Evolutionary conservation across 37 sponge, comb jelly and placozoan species (phyloP).

Genomic region (Amphimedon queenslandica): DNA sequence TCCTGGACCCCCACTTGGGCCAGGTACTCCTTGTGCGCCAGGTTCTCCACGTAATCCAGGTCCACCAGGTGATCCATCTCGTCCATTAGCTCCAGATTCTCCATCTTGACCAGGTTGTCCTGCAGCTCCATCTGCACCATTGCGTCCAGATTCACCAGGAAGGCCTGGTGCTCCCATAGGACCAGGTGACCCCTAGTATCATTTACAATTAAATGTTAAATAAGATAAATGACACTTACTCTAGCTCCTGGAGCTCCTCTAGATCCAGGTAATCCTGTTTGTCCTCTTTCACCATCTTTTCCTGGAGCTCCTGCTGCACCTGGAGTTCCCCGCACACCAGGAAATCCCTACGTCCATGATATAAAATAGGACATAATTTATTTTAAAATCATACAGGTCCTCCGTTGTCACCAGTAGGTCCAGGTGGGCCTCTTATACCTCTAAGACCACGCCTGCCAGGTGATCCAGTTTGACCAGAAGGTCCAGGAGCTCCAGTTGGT

Average conservation of each 20-base stretch:
- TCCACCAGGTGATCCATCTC: constrained; percentile 29
- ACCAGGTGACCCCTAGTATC: neutral
- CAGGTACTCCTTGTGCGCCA: constrained; percentile 48
- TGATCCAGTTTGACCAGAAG: constrained; percentile 4
- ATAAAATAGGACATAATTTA: neutral
- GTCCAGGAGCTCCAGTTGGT: constrained; percentile 37
- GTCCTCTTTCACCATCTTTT: constrained; percentile 39
- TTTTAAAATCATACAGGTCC: constrained; percentile 1
- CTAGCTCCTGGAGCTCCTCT: constrained; percentile 48
- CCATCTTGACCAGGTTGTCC: constrained; percentile 59
- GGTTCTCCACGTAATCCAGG: constrained; percentile 47
- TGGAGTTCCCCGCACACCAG: neutral
- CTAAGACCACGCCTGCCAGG: neutral
- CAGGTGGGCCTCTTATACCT: constrained; percentile 18
- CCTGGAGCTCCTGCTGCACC: constrained; percentile 37
- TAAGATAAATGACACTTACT: constrained; percentile 20
- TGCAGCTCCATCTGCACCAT: constrained; percentile 8
- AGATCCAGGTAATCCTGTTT: constrained; percentile 34
- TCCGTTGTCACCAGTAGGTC: constrained; percentile 34
- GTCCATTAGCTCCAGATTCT: constrained; percentile 21
- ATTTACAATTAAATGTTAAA: neutral
- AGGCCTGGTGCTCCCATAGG: neutral
- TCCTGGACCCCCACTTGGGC: constrained; percentile 18
- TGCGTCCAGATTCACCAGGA: neutral
- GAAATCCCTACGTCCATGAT: neutral